A percentile compares a stretch with the other conserved stretches of the same genome.
phyloP scores from a whole-genome alignment of 1,140 invertebrate genomes.

The Colletes gigas region DNA sequence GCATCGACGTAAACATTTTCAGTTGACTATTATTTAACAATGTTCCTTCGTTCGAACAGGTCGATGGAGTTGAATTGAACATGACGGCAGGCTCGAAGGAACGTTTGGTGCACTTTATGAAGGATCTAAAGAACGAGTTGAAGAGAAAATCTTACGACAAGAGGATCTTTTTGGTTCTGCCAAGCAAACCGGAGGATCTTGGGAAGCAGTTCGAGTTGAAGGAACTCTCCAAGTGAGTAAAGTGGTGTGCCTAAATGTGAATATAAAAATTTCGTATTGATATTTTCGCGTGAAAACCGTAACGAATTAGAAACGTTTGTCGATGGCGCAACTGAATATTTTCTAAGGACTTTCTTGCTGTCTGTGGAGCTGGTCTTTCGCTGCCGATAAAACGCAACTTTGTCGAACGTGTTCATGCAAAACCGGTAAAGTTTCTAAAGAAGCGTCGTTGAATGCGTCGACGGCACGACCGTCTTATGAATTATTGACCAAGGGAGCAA shows the following conservation, averaged over 20 bases:
- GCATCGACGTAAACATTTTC: no score
- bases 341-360: no score
- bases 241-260: not conserved
- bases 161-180: conserved; percentile 83
- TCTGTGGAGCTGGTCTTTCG: no score
- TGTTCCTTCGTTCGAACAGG: conserved; percentile 60
- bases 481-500: conserved; percentile 2
- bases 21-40: not conserved
- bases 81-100: conserved; percentile 83
- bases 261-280: no score
- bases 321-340: no score
- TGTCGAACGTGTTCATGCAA: not conserved
- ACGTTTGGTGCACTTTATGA: conserved; percentile 82
- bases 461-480: not conserved
- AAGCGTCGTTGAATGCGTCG: not conserved
- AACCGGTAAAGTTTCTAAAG: not conserved
- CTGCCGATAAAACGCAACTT: no score
- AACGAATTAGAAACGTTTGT: no score
- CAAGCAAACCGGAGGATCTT: conserved; percentile 83
- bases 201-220: conserved; percentile 88
- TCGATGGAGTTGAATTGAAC: conserved; percentile 86
- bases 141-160: conserved; percentile 79
- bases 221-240: conserved; percentile 82
- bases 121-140: conserved; percentile 82
- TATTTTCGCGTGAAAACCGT: no score